Percentiles rank a stretch among this genome's conserved stretches.
Conservation (phyloP, 2,113 vertebrate species). For the Solea solea region DNA sequence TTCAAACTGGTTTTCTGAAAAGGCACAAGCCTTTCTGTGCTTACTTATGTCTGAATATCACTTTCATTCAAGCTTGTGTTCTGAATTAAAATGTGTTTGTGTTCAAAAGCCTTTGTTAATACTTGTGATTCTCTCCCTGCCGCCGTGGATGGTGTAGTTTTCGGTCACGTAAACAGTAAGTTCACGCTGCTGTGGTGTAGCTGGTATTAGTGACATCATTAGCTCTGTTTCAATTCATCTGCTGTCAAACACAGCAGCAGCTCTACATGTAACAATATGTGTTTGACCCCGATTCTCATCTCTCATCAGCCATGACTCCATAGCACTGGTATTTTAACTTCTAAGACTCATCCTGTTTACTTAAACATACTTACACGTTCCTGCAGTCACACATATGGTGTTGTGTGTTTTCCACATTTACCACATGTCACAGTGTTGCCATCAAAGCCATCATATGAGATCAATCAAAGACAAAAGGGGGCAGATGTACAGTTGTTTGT, state of each 20-base stretch:
- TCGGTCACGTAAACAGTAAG: conserved; percentile 83
- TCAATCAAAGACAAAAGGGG: background rate
- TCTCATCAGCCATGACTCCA: conserved; percentile 49
- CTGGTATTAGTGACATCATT: conserved; percentile 42
- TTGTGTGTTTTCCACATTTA: conserved; percentile 9
- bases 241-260: conserved; percentile 16
- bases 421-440: background rate
- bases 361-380: background rate
- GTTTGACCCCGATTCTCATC: conserved; percentile 35
- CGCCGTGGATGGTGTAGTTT: conserved; percentile 78
- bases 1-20: conserved; percentile 44
- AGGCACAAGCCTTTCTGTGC: conserved; percentile 13
- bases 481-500: no score
- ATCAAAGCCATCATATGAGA: background rate
- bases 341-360: background rate
- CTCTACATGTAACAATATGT: conserved; percentile 30
- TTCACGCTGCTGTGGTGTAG: conserved; percentile 42
- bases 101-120: conserved; percentile 25
- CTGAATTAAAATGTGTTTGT: conserved; percentile 7
- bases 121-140: conserved; percentile 47
- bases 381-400: background rate
- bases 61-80: conserved; percentile 20
- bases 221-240: conserved; percentile 18
- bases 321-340: conserved; percentile 1
- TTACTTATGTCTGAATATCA: conserved; percentile 23